A percentile compares a stretch with the other conserved stretches of the same genome.
phyloP scores from a whole-genome alignment of 2,888 invertebrate genomes.

The Eupithecia pulchellata region DNA sequence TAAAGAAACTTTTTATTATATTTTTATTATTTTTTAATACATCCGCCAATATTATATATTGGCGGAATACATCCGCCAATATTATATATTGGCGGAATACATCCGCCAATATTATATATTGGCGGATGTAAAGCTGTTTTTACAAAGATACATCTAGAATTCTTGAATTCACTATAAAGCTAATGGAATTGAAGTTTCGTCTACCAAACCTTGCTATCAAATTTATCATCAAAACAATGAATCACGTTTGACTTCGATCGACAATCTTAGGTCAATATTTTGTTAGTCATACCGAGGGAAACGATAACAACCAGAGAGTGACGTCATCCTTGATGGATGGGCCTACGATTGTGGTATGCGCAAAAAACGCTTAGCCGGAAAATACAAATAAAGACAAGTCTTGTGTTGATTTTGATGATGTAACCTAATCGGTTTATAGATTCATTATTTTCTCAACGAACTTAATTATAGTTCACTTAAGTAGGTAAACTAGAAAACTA shows the following conservation, averaged over 20 bases:
- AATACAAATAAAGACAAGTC: neutral
- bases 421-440: too few species aligned
- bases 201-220: conserved; percentile 1
- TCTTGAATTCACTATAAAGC: neutral
- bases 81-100: too few species aligned
- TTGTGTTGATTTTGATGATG: neutral
- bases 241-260: conserved; percentile 21
- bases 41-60: too few species aligned
- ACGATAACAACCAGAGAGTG: conserved; percentile 7
- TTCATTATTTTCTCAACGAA: too few species aligned
- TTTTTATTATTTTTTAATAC: too few species aligned
- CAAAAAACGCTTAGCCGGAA: conserved; percentile 13
- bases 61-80: too few species aligned
- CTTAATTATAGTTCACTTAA: too few species aligned
- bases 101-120: too few species aligned
- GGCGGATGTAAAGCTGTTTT: neutral
- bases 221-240: conserved; percentile 25
- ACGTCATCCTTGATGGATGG: conserved; percentile 17
- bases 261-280: conserved; percentile 27
- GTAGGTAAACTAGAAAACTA: too few species aligned
- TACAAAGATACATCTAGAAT: neutral
- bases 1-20: too few species aligned
- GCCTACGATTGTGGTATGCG: conserved; percentile 9
- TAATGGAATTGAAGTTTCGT: neutral
- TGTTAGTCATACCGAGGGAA: conserved; percentile 15